phyloP scores from a whole-genome alignment of 2,888 invertebrate species.

The Cerastis leucographa region DNA sequence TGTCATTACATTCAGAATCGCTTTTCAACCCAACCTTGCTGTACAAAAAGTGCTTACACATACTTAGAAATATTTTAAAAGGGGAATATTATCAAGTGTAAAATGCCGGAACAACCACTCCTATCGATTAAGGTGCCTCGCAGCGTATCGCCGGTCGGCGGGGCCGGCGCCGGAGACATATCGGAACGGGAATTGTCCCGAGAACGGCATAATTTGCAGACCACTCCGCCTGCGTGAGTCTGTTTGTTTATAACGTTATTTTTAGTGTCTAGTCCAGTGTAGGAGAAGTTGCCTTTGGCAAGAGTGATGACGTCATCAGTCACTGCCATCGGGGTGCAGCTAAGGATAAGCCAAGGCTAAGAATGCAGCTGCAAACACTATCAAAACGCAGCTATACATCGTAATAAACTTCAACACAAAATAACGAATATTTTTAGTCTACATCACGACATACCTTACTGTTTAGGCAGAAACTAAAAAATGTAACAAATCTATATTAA shows the following conservation, averaged over 20 bases:
- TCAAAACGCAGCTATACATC: neutral
- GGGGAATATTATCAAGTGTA: neutral
- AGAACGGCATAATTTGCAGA: conserved; percentile 80
- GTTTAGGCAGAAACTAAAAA: neutral
- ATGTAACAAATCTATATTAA: neutral
- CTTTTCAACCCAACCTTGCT: conserved; percentile 33
- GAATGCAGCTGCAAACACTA: too few relatives aligned
- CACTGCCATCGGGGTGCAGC: neutral
- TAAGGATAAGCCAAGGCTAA: neutral
- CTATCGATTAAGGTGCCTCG: conserved; percentile 77
- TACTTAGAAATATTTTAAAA: conserved; percentile 29
- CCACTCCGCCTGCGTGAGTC: conserved; percentile 83
- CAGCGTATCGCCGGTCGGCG: conserved; percentile 80
- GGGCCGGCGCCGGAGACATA: conserved; percentile 85
- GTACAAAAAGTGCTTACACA: conserved; percentile 9
- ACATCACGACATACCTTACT: neutral
- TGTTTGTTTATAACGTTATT: neutral
- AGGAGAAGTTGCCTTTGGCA: neutral
- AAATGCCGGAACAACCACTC: conserved; percentile 80
- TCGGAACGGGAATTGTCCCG: conserved; percentile 84
- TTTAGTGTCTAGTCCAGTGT: neutral
- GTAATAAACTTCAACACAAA: neutral
- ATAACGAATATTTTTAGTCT: neutral
- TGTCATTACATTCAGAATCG: conserved; percentile 52
- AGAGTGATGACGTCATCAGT: neutral